A percentile compares a stretch with the other conserved stretches of the same genome.
These are phyloP conservation scores for Drosophila buzzatii DNA, from an alignment of 2,888 invertebrate species.

Conservation along the genomic window DNA sequence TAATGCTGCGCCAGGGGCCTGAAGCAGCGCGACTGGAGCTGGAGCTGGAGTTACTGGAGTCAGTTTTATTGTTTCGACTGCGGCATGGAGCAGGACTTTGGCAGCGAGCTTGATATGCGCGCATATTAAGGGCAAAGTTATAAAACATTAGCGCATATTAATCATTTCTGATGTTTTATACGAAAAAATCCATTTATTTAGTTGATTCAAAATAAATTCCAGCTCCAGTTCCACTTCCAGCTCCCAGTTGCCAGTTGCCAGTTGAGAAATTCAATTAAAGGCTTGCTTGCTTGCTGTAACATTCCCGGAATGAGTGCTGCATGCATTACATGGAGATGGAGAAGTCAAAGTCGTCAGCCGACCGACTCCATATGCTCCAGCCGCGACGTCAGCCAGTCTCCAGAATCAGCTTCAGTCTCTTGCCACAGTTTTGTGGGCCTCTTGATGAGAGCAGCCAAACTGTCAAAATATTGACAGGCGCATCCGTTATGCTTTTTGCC, in stretches of 20 bases:
- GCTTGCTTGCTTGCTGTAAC: conserved; percentile 42
- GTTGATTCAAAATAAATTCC: conserved; percentile 35
- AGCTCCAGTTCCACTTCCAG: background rate
- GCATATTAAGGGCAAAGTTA: conserved; percentile 77
- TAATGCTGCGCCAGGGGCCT: conserved; percentile 45
- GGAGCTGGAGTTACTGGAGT: conserved; percentile 9
- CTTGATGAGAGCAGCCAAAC: conserved; percentile 54
- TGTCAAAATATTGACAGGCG: conserved; percentile 80
- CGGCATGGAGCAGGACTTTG: conserved; percentile 48
- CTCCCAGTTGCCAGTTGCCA: conserved; percentile 7
- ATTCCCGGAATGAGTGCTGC: conserved; percentile 52
- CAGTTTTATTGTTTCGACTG: conserved; percentile 43
- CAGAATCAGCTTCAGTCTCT: conserved; percentile 2
- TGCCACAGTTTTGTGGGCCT: conserved; percentile 19
- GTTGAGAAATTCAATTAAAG: conserved; percentile 71
- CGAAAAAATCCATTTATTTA: conserved; percentile 72
- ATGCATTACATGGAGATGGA: conserved; percentile 34
- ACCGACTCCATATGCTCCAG: conserved; percentile 18
- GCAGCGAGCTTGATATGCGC: conserved; percentile 43
- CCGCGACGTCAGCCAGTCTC: conserved; percentile 61
- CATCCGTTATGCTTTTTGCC: conserved; percentile 78
- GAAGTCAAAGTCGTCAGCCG: background rate
- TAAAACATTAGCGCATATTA: conserved; percentile 79
- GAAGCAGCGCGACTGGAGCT: background rate
- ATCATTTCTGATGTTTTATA: conserved; percentile 69